These are phyloP conservation scores for Stenurella melanura DNA, from an alignment of 2,888 invertebrate species.

Conservation along the genomic window DNA sequence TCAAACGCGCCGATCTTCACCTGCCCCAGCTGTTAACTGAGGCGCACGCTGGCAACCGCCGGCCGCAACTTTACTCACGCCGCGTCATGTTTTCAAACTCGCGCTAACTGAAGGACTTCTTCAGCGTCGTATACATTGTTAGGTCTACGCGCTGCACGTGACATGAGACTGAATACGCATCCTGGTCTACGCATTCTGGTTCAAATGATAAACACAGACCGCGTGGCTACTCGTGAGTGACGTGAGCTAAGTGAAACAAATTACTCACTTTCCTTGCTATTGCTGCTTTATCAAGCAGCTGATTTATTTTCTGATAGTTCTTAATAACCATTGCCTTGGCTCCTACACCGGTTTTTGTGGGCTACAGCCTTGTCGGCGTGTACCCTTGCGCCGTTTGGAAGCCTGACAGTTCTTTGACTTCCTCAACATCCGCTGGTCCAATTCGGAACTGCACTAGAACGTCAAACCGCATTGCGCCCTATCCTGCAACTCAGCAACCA, in stretches of 20 bases:
- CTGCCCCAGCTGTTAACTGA: slow-evolving; percentile 53
- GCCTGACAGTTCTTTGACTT: slow-evolving; percentile 61
- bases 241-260: slow-evolving; percentile 48
- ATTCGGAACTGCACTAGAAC: slow-evolving; percentile 54
- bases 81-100: slow-evolving; percentile 50
- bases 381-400: slow-evolving; percentile 76
- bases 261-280: slow-evolving; percentile 40
- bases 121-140: slow-evolving; percentile 48
- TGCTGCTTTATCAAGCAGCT: slow-evolving; percentile 53
- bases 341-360: slow-evolving; percentile 73
- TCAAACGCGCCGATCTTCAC: slow-evolving; percentile 68
- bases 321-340: slow-evolving; percentile 72
- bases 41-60: slow-evolving; percentile 43
- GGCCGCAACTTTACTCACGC: slow-evolving; percentile 42
- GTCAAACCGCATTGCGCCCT: slow-evolving; percentile 54
- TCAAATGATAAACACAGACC: slow-evolving; percentile 55
- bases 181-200: slow-evolving; percentile 63
- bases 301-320: slow-evolving; percentile 58
- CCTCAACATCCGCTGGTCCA: slow-evolving; percentile 52
- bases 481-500: slow-evolving; percentile 57
- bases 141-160: slow-evolving; percentile 66
- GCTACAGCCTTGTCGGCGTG: slow-evolving; percentile 76
- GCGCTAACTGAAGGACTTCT: slow-evolving; percentile 40
- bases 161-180: slow-evolving; percentile 70
- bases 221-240: slow-evolving; percentile 60